phyloP scores from a whole-genome alignment of 2,797 vertebrate species.

The Threskiornis aethiopicus region DNA sequence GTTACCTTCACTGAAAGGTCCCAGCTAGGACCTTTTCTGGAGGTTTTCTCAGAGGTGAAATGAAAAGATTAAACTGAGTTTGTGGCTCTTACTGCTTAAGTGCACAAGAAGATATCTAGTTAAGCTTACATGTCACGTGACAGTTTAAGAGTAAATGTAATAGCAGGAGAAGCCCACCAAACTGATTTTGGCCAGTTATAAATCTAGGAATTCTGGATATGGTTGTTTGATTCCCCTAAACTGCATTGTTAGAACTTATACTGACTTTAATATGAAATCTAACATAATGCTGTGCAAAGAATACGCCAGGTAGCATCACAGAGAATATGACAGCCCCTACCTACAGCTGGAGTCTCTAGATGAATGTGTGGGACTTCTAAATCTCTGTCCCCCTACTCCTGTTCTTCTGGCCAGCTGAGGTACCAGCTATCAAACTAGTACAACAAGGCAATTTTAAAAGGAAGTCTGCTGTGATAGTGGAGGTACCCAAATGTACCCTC shows the following conservation, averaged over 20 bases:
- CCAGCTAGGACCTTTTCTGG: neutral
- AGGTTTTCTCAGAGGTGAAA: neutral
- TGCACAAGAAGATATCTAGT: neutral
- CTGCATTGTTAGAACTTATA: neutral
- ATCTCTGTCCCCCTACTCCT: neutral
- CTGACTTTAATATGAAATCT: neutral
- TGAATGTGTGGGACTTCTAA: neutral
- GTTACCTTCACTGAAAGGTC: neutral
- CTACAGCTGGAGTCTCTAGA: neutral
- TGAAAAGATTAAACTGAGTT: neutral
- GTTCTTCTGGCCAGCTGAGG: neutral
- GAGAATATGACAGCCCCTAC: neutral
- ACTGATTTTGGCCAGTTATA: neutral
- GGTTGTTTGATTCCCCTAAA: neutral
- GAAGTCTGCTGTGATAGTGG: neutral
- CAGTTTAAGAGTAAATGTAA: neutral
- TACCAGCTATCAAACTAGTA: neutral
- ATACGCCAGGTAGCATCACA: neutral
- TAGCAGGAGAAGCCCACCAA: neutral
- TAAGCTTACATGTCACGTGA: neutral
- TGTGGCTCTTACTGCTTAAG: neutral
- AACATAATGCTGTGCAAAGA: neutral
- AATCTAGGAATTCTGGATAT: neutral
- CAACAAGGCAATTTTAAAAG: neutral
- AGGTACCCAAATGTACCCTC: neutral